Evolutionary conservation across 1,140 invertebrate genomes (phyloP).

Genomic region (Leguminivora glycinivorella): DNA sequence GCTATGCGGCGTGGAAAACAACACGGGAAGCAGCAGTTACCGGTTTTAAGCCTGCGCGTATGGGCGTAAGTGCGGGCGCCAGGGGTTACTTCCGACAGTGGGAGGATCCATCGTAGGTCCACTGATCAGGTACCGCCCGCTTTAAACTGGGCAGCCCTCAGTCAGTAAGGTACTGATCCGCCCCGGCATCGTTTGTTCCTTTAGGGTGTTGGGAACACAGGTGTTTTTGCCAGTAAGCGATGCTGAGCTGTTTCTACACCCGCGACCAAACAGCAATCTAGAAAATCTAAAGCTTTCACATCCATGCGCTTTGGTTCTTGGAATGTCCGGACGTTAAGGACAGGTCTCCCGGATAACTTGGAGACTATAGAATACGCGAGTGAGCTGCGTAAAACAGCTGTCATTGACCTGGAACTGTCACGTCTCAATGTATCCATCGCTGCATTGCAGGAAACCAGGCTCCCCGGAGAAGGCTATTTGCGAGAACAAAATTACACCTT

Average conservation of each 20-base stretch:
- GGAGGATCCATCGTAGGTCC: conserved; percentile 38
- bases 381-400: not conserved
- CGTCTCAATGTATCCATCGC: not conserved
- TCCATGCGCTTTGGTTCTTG: not conserved
- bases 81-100: conserved; percentile 18
- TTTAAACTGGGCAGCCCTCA: not conserved
- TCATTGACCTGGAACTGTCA: not conserved
- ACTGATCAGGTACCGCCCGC: conserved; percentile 33
- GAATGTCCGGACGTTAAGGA: not conserved
- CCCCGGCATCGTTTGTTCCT: not conserved
- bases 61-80: too few relatives aligned
- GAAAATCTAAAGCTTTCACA: not conserved
- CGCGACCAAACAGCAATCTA: not conserved
- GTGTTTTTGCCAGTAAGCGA: not conserved
- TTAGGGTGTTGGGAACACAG: not conserved
- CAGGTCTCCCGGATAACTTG: not conserved
- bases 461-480: not conserved
- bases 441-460: not conserved
- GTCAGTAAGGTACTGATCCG: conserved; percentile 17
- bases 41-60: too few relatives aligned
- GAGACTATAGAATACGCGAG: not conserved
- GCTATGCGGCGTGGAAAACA: too few relatives aligned
- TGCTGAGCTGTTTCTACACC: not conserved
- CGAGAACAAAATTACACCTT: not conserved
- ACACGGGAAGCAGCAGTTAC: too few relatives aligned